Conservation (phyloP, 2,797 vertebrate species). For the Bradypus variegatus region DNA sequence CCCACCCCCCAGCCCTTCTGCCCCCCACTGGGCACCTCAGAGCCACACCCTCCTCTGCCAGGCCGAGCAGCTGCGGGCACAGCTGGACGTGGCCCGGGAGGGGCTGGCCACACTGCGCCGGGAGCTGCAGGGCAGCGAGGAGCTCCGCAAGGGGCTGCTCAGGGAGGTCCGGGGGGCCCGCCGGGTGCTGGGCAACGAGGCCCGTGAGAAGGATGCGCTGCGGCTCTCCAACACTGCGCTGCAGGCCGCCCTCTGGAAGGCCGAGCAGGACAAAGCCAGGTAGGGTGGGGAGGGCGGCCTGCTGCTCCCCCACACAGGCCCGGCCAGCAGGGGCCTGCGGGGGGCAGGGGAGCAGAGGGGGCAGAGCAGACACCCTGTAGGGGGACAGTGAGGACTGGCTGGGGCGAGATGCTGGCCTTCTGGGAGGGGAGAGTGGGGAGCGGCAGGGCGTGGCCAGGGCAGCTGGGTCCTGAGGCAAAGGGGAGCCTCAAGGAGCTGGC, state of each 20-base stretch:
- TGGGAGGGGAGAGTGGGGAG: no score
- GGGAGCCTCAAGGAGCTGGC: neutral
- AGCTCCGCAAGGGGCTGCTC: constrained; percentile 72
- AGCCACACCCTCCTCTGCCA: constrained; percentile 40
- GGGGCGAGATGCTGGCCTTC: neutral
- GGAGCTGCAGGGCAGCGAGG: constrained; percentile 74
- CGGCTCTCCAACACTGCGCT: constrained; percentile 79
- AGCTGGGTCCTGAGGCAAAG: neutral
- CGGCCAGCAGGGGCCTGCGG: no score
- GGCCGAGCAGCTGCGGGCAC: constrained; percentile 73
- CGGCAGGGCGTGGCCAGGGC: no score
- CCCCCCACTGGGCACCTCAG: neutral
- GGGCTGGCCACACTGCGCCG: constrained; percentile 63
- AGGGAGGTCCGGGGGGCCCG: constrained; percentile 76
- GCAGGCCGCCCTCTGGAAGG: constrained; percentile 72
- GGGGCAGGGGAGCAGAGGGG: neutral
- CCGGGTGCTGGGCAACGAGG: constrained; percentile 71
- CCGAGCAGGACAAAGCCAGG: constrained; percentile 83
- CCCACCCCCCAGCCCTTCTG: accelerated
- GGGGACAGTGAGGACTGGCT: accelerated
- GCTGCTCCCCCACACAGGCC: no score
- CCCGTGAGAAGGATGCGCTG: constrained; percentile 77
- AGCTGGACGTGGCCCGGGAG: constrained; percentile 74
- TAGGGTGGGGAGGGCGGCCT: constrained; percentile 35
- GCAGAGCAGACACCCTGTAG: neutral